phyloP scores from a whole-genome alignment of 2,888 invertebrate species.

The Aquatica leii region DNA sequence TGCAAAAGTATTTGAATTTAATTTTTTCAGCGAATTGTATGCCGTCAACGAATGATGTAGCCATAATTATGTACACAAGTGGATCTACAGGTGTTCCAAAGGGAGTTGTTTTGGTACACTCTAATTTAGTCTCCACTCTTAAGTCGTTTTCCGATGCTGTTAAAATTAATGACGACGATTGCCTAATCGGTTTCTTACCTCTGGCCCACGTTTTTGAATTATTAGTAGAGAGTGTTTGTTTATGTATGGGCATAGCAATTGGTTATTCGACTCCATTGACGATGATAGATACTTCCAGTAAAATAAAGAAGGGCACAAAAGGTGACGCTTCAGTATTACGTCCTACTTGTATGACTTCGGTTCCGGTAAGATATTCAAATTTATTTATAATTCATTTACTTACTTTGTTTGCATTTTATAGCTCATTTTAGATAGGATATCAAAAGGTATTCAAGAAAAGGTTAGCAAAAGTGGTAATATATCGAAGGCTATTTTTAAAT shows the following conservation, averaged over 20 bases:
- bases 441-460: constrained; percentile 96
- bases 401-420: too few relatives aligned
- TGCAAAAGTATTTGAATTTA: constrained; percentile 24
- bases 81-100: constrained; percentile 97
- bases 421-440: constrained; percentile 96
- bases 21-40: constrained; percentile 66
- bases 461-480: constrained; percentile 83
- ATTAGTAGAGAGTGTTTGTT: constrained; percentile 86
- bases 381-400: too few relatives aligned
- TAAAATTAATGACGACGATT: constrained; percentile 75
- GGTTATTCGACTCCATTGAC: constrained; percentile 97
- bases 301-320: constrained; percentile 92
- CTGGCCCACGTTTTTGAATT: constrained; percentile 97
- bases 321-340: constrained; percentile 92
- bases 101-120: constrained; percentile 84
- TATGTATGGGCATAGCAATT: constrained; percentile 87
- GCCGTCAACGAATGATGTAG: constrained; percentile 80
- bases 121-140: constrained; percentile 82
- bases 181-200: constrained; percentile 94
- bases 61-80: constrained; percentile 99
- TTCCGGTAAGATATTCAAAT: constrained; percentile 80
- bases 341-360: constrained; percentile 95
- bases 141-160: constrained; percentile 83
- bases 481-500: constrained; percentile 87
- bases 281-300: constrained; percentile 90